These are phyloP conservation scores for Anadara kagoshimensis DNA, from an alignment of 1,140 invertebrate genomes.

Conservation along the genomic window DNA sequence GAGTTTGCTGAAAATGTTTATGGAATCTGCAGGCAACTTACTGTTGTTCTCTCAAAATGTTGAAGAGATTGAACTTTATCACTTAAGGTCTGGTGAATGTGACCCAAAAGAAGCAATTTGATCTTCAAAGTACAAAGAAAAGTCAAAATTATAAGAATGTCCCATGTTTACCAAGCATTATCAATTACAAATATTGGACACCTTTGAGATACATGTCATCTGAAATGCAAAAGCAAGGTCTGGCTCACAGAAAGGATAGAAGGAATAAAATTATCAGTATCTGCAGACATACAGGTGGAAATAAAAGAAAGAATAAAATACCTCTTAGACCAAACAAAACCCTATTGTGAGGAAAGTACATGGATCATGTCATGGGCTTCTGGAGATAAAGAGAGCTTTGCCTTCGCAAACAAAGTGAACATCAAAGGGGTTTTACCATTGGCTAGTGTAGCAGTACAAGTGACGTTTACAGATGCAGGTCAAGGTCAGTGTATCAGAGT, in stretches of 20 bases:
- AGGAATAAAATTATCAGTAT: background rate
- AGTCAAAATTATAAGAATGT: too few relatives aligned
- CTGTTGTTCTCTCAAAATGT: conserved; percentile 69
- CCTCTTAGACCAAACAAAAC: background rate
- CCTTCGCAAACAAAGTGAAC: conserved; percentile 1
- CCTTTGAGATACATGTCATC: background rate
- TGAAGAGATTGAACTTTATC: conserved; percentile 53
- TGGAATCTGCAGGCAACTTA: conserved; percentile 49
- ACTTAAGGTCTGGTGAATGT: conserved; percentile 39
- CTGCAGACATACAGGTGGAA: background rate
- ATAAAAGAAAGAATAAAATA: background rate
- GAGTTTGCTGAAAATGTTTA: conserved; percentile 54
- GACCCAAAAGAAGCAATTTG: conserved; percentile 33
- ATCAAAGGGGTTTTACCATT: conserved; percentile 38
- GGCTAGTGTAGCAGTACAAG: conserved; percentile 20
- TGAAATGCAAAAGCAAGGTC: background rate
- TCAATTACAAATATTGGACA: too few relatives aligned
- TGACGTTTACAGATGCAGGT: background rate
- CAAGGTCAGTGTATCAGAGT: conserved; percentile 5
- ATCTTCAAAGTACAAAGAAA: conserved; percentile 5
- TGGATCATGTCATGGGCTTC: conserved; percentile 50
- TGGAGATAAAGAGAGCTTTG: conserved; percentile 21
- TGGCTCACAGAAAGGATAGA: background rate
- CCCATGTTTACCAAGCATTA: too few relatives aligned
- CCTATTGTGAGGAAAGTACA: background rate